A percentile compares a stretch with the other conserved stretches of the same genome.
Conservation (phyloP, 2,113 vertebrate species). For the Mormyrus iriodes region DNA sequence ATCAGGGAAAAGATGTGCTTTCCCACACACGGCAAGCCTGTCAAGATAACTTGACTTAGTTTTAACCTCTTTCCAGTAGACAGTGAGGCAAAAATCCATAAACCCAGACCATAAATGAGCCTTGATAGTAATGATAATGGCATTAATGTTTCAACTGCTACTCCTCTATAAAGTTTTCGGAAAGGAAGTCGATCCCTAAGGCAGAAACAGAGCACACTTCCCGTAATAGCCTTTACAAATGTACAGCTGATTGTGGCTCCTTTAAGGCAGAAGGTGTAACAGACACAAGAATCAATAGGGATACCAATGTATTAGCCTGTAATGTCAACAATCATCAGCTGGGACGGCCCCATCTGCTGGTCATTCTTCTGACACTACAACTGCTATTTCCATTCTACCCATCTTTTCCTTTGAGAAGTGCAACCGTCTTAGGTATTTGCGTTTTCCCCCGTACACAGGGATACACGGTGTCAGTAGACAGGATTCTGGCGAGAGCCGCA, state of each 20-base stretch:
- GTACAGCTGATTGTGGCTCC: background rate
- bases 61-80: background rate
- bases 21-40: background rate
- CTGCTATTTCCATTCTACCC: background rate
- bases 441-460: background rate
- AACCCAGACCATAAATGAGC: background rate
- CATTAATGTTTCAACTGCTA: background rate
- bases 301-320: background rate
- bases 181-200: background rate
- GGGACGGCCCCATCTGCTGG: background rate
- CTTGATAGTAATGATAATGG: background rate
- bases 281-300: background rate
- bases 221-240: background rate
- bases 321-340: background rate
- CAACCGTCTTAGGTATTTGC: background rate
- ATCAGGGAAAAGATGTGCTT: background rate
- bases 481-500: background rate
- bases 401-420: background rate
- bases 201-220: background rate
- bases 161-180: background rate
- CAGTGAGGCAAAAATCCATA: background rate
- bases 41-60: background rate
- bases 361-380: background rate
- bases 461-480: background rate
- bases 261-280: background rate